Evolutionary conservation across 1,140 invertebrate species (phyloP), one percentile per base, ranked within the genome.

Genomic region (Sesamia nonagrioides): DNA sequence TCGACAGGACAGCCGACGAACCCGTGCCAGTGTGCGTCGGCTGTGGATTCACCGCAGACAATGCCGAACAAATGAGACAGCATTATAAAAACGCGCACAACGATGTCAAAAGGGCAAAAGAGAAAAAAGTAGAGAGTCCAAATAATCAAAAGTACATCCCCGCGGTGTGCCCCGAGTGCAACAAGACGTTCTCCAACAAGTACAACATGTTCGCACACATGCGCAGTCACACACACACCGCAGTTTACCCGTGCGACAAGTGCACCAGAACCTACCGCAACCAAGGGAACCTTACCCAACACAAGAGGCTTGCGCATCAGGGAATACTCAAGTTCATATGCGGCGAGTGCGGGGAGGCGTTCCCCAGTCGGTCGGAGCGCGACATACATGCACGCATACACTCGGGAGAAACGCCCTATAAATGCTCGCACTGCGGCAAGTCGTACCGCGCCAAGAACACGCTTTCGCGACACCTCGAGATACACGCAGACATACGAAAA

Each of bases 351-450:
- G 92, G 89, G 0, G 89, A 93, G 68, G 84, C 87, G 6, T 94
- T 95, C 82, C 88, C 91, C 0, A 85, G 86, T 8, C 82, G 86
- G 8, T n/a, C 58, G 17, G 80, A 86, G 13, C 80, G 91, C 13
- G 88, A 92, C 86, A 81, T 88, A 6, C 95, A 95, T 81, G 56
- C 84, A 18, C 84, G 87, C 0, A 78, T 90, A 5, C 96, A 96
- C 86, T 94, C 94, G 6, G 95, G 95, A 0, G 91, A 95, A 18
- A 90, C 95, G 37, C 96, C 96, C 0, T 96, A 95, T 85, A 81
- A 89, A 0, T 97, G 96, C 86, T 66, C 88, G 0, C 83, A 95
- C 6, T 97, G 97, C 88, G 90, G 91, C 11, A 89, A 90, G 63
- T 78, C 87, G 5, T 92, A 86, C 81, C 85, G 94, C 71, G 87